Evolutionary conservation across 2,888 invertebrate species (phyloP).

Genomic region (Helleia helle): DNA sequence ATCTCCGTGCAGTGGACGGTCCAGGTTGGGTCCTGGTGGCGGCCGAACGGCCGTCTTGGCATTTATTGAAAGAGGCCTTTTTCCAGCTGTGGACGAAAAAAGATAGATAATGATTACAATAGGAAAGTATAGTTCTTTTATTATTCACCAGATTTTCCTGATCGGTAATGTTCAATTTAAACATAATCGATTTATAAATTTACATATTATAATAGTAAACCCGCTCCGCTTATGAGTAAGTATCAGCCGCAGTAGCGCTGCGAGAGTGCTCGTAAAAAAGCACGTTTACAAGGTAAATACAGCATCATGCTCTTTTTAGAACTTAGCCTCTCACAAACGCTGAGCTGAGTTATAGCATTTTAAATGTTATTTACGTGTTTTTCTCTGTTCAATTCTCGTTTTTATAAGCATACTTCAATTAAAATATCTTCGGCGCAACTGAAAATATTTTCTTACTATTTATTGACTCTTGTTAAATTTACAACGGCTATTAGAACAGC

Average conservation of each 20-base stretch:
- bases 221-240: slow-evolving; percentile 26
- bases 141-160: too few relatives aligned
- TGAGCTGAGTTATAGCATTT: slow-evolving; percentile 45
- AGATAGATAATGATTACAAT: too few relatives aligned
- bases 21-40: too few relatives aligned
- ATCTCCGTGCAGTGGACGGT: too few relatives aligned
- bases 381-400: slow-evolving; percentile 20
- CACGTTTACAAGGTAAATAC: slow-evolving; percentile 66
- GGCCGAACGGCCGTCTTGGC: too few relatives aligned
- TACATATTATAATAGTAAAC: background rate
- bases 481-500: too few relatives aligned
- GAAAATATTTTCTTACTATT: background rate
- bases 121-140: too few relatives aligned
- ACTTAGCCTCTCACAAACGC: slow-evolving; percentile 37
- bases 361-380: slow-evolving; percentile 30
- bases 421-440: slow-evolving; percentile 19
- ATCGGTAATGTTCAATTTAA: too few relatives aligned
- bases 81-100: too few relatives aligned
- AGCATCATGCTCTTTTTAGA: slow-evolving; percentile 45
- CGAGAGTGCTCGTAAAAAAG: slow-evolving; percentile 52
- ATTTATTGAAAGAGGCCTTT: too few relatives aligned
- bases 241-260: slow-evolving; percentile 33
- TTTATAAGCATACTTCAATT: slow-evolving; percentile 28
- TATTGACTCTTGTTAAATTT: background rate
- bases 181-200: too few relatives aligned